A percentile compares a stretch with the other conserved stretches of the same genome.
Evolutionary conservation across 2,797 vertebrate species (phyloP).

Genomic region (Acropternis orthonyx): DNA sequence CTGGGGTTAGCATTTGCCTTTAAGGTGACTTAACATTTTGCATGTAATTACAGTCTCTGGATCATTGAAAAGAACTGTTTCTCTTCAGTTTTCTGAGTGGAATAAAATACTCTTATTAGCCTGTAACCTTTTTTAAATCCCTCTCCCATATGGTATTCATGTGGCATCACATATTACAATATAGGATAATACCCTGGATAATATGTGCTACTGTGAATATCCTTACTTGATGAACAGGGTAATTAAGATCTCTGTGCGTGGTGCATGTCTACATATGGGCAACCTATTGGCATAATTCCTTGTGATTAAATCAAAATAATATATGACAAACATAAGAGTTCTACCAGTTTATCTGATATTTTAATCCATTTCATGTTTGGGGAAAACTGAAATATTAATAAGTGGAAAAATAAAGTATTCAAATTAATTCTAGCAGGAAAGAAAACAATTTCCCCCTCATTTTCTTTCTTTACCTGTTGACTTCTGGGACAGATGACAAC

Average conservation of each 20-base stretch:
- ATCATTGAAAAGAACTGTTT: conserved; percentile 6
- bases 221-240: background rate
- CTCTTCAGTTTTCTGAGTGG: conserved; percentile 8
- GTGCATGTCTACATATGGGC: background rate
- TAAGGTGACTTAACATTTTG: conserved; percentile 31
- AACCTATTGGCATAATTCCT: background rate
- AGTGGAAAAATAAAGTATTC: background rate
- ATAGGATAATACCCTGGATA: background rate
- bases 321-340: background rate
- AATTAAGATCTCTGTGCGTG: background rate
- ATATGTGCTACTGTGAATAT: background rate
- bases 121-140: conserved; percentile 5
- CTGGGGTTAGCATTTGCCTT: conserved; percentile 16
- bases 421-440: background rate
- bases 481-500: conserved; percentile 13
- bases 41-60: background rate
- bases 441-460: background rate
- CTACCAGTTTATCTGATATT: background rate
- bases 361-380: conserved; percentile 25
- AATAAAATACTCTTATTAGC: conserved; percentile 44
- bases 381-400: conserved; percentile 40
- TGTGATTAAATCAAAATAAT: conserved; percentile 19
- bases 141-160: background rate
- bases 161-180: conserved; percentile 19
- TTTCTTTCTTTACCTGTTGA: background rate